Evolutionary conservation across 2,888 invertebrate species (phyloP).

Genomic region (Syrphus vitripennis): DNA sequence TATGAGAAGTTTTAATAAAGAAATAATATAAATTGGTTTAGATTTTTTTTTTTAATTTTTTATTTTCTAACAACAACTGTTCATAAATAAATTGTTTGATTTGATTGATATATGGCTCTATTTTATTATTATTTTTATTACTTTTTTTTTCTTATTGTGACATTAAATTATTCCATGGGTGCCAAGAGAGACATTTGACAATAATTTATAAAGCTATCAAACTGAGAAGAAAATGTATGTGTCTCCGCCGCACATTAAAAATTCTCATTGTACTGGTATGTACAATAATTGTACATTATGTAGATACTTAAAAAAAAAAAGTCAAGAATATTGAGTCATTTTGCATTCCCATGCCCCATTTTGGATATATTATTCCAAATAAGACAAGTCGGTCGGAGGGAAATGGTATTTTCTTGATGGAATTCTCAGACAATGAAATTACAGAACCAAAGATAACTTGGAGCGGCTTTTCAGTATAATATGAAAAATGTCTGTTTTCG

Average conservation of each 20-base stretch:
- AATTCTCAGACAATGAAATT: constrained; percentile 25
- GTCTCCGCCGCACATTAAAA: constrained; percentile 20
- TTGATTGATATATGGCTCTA: constrained; percentile 33
- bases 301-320: background rate
- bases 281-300: no score
- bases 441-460: background rate
- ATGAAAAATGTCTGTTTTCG: background rate
- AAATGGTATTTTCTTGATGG: background rate
- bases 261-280: background rate
- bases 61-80: constrained; percentile 12
- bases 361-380: background rate
- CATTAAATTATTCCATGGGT: constrained; percentile 13
- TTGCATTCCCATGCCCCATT: constrained; percentile 20
- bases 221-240: constrained; percentile 7
- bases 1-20: background rate
- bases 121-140: constrained; percentile 22
- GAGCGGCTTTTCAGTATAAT: background rate
- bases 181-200: constrained; percentile 49
- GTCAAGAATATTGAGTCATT: constrained; percentile 14
- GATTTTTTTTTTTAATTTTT: background rate
- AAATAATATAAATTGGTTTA: constrained; percentile 1
- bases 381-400: no score
- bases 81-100: constrained; percentile 9
- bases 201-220: constrained; percentile 40
- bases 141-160: background rate